A percentile compares a stretch with the other conserved stretches of the same genome.
These are phyloP conservation scores for Caenorhabditis angaria DNA, from an alignment of 2,888 invertebrate species.

Conservation along the genomic window DNA sequence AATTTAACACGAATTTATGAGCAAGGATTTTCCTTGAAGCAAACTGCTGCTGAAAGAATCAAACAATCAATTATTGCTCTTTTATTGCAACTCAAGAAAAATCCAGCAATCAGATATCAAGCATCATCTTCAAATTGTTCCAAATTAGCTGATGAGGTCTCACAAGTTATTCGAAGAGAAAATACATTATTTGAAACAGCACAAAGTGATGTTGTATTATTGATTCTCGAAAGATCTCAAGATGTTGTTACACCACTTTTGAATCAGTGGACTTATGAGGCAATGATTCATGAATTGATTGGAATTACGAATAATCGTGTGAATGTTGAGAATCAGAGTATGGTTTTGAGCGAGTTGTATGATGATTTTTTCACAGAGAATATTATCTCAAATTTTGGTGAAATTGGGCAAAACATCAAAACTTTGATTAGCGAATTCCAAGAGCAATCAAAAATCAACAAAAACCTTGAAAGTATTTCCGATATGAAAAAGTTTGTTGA, in stretches of 20 bases:
- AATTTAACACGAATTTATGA: conserved; percentile 43
- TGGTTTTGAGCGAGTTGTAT: conserved; percentile 89
- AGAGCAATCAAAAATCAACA: conserved; percentile 88
- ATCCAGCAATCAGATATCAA: conserved; percentile 77
- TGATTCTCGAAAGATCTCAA: conserved; percentile 90
- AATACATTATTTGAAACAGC: conserved; percentile 63
- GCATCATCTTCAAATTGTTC: background rate
- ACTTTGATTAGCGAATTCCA: conserved; percentile 97
- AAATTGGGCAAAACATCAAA: conserved; percentile 96
- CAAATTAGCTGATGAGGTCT: conserved; percentile 53
- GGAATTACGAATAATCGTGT: conserved; percentile 93
- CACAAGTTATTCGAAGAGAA: conserved; percentile 62
- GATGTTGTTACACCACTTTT: conserved; percentile 95
- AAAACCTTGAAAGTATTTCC: conserved; percentile 88
- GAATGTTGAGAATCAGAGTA: conserved; percentile 87
- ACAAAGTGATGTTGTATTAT: conserved; percentile 77
- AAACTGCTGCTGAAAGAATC: conserved; percentile 82
- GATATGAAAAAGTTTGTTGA: conserved; percentile 95
- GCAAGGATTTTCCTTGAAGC: conserved; percentile 66
- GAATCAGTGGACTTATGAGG: conserved; percentile 99
- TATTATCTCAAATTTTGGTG: conserved; percentile 94
- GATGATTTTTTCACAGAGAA: conserved; percentile 97
- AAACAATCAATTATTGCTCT: conserved; percentile 87
- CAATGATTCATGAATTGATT: conserved; percentile 95
- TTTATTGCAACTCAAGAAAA: conserved; percentile 87